Percentiles rank a stretch among this genome's conserved stretches.
These are phyloP conservation scores for Alouatta palliata DNA, from an alignment of 2,113 vertebrate genomes.

Conservation along the genomic window DNA sequence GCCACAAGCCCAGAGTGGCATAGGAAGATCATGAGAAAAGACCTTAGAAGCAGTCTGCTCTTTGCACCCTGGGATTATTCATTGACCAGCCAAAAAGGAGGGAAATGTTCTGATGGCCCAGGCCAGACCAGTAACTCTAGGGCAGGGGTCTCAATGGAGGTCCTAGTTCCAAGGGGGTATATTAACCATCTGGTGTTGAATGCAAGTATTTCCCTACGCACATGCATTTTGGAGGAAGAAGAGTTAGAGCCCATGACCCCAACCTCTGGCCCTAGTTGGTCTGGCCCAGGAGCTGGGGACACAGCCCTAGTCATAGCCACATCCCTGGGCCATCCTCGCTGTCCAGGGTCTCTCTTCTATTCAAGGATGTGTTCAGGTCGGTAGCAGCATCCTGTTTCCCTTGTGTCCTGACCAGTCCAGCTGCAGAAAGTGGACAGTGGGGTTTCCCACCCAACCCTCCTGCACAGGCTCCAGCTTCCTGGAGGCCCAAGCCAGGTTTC, in stretches of 20 bases:
- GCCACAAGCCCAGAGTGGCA: constrained; percentile 3
- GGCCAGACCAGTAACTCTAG: not conserved
- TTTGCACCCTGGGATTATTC: not conserved
- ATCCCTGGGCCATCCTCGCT: not conserved
- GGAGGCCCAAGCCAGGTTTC: not conserved
- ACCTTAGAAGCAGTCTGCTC: constrained; percentile 6
- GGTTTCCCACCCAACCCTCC: not conserved
- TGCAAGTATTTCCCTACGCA: not conserved
- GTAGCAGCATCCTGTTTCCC: not conserved
- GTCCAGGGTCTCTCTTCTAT: not conserved
- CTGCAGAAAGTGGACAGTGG: not conserved
- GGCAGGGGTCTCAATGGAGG: not conserved
- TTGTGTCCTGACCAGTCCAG: not conserved
- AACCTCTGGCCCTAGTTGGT: not conserved
- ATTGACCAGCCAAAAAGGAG: not conserved
- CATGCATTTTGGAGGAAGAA: not conserved
- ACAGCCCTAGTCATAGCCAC: not conserved
- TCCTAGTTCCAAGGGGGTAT: not conserved
- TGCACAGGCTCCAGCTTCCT: not conserved
- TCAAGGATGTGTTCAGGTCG: not conserved
- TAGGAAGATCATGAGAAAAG: constrained; percentile 43
- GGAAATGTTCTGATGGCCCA: not conserved
- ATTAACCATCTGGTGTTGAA: not conserved
- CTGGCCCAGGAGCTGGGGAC: not conserved
- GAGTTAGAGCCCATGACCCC: not conserved